Evolutionary conservation across 2,888 invertebrate species (phyloP), one percentile per base, ranked within the genome.

Genomic region (Cephus sareptanus): DNA sequence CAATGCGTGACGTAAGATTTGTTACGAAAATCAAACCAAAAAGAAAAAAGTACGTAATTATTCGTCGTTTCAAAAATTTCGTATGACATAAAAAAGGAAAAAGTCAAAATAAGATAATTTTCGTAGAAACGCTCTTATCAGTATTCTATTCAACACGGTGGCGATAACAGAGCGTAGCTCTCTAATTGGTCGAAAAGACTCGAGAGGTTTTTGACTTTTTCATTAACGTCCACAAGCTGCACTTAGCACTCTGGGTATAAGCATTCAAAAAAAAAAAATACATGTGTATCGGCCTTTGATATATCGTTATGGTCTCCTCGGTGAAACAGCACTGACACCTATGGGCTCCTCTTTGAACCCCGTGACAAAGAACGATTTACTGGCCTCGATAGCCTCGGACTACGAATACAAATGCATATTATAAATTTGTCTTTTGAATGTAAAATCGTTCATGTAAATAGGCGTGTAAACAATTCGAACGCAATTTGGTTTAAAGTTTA

Each of bases 401-500:
- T 2, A 56, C 23, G 56, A 56, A 23, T 56, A 9, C 9, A 56
- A 56, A 56, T 56, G 56, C 2, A 9, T 56, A 56, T 23, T 56
- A 56, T 56, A 23, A 56, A 23, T 56, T 56, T 56, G 35, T 56
- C 56, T 15, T 23, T 56, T 2, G 56, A 56, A 56, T 56, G 2
- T 23, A 56, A 56, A 56, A 23, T 56, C 2, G 56, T 56, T 56
- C 56, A 23, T 56, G 56, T 23, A 56, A 56, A 56, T 56, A 56
- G 1, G 9, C 56, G 56, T 56, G 56, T 56, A 56, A 56, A 56
- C 56, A 56, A 56, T 56, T 56, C 56, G 23, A 56, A 56, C 56
- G 56, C 56, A 56, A 23, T 56, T 71, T 30, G 1, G 71, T 34
- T 23, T 31, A 31, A 71, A 76, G 77, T 78, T 79, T 80, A 83